Percentiles rank a stretch among this genome's conserved stretches.
Conservation (phyloP, 2,113 vertebrate species). For the Colinus virginianus region DNA sequence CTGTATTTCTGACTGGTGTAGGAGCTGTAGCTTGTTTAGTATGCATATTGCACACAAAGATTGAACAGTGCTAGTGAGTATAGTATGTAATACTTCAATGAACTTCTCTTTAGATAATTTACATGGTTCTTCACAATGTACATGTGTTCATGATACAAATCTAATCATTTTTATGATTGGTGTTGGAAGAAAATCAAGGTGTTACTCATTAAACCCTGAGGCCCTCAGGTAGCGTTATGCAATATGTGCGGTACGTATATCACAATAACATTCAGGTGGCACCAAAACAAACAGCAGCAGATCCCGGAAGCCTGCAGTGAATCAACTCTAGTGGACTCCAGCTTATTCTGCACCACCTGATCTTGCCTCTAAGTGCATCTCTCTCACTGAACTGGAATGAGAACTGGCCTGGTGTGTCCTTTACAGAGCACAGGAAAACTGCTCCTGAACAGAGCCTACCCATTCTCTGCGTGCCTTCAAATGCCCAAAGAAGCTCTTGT, state of each 20-base stretch:
- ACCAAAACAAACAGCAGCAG: neutral
- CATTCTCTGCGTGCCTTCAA: fast-evolving
- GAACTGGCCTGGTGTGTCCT: neutral
- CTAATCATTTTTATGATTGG: neutral
- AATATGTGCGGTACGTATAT: neutral
- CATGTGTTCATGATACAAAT: neutral
- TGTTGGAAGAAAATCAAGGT: slow-evolving; percentile 21
- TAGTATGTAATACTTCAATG: slow-evolving; percentile 33
- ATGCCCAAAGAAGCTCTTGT: neutral
- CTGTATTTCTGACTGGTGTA: neutral
- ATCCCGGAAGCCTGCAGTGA: neutral
- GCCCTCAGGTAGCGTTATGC: neutral
- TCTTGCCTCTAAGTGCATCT: neutral
- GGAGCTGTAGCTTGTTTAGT: slow-evolving; percentile 18
- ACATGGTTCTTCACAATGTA: neutral
- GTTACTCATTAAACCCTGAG: neutral
- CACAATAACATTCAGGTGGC: neutral
- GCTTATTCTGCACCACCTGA: neutral
- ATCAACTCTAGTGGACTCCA: neutral
- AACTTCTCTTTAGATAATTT: slow-evolving; percentile 48
- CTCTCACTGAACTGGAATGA: neutral
- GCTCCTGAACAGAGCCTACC: neutral
- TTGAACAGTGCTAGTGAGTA: slow-evolving; percentile 19
- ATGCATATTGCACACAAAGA: slow-evolving; percentile 30
- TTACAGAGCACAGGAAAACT: neutral